Base-by-base conservation (phyloP, 2,113 vertebrate species). In the Seriola aureovittata region DNA sequence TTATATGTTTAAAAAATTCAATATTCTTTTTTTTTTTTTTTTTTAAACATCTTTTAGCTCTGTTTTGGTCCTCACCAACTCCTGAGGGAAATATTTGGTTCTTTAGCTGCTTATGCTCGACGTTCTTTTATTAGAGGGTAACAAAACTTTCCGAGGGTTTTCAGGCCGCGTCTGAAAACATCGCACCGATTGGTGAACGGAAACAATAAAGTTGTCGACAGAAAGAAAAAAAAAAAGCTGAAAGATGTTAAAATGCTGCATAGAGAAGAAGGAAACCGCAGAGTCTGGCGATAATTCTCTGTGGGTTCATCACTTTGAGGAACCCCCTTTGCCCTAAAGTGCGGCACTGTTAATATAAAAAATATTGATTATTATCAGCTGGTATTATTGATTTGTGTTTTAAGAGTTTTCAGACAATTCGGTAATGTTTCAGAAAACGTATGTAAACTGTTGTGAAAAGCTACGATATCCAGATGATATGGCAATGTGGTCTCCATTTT, bases 391-490 rank as follows among this genome's bases (percentile, higher is more conserved):
- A 81, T 84, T 86, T 68, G 32, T 46, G 19, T 74, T 69, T 29
- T 29, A 29, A 29, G n/a, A 46, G 34, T 68, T 79, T 82, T 60
- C 36, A 62, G 9, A 63, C 67, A 60, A 69, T 54, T 25, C 54
- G 74, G 52, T 67, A 44, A 42, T 58, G 25, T 59, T 65, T 67
- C 57, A 64, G 55, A 82, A 64, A 78, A 77, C 29, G 57, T 29
- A 34, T 78, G 25, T 76, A 85, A 84, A 78, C 73, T 57, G n/a
- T 55, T 85, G 11, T 34, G 36, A 71, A 38, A 69, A 46, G 32
- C 55, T 71, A 60, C 75, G 73, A 80, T 82, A 82, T 82, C 89
- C 89, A 88, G 82, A 86, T 85, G 71, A 89, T 70, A 67, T n/a
- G 62, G 80, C 73, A 81, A 75, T 83, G 44, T 71, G 79, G 75